phyloP scores from a whole-genome alignment of 2,797 vertebrate genomes.

The Chelmon rostratus region DNA sequence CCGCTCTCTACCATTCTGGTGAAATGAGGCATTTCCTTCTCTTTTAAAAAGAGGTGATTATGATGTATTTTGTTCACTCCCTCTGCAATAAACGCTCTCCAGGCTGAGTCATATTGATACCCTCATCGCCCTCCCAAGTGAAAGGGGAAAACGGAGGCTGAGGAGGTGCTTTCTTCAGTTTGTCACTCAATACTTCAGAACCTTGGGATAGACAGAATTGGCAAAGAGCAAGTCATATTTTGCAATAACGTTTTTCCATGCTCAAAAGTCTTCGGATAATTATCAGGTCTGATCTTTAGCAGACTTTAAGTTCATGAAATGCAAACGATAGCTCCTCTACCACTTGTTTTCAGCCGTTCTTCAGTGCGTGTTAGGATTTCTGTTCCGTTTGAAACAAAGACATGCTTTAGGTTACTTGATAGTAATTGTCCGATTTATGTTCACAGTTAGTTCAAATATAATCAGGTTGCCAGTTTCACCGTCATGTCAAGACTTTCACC shows the following conservation, averaged over 20 bases:
- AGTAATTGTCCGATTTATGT: neutral
- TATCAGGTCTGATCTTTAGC: neutral
- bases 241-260: neutral
- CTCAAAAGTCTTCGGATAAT: neutral
- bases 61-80: constrained; percentile 6
- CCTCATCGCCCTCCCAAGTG: neutral
- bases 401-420: neutral
- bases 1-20: neutral
- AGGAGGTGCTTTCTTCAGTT: constrained; percentile 4
- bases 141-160: neutral
- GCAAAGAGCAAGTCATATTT: neutral
- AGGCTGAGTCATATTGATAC: neutral
- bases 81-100: neutral
- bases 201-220: too few species aligned
- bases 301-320: too few species aligned
- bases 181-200: constrained; percentile 20
- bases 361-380: neutral
- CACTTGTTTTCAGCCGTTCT: neutral
- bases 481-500: too few species aligned
- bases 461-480: neutral
- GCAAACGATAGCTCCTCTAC: neutral
- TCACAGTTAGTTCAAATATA: neutral
- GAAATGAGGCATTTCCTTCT: neutral
- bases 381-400: neutral
- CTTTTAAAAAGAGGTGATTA: neutral